Evolutionary conservation across 2,113 vertebrate genomes (phyloP), one percentile per base, ranked within the genome.

Genomic region (Scomber japonicus): DNA sequence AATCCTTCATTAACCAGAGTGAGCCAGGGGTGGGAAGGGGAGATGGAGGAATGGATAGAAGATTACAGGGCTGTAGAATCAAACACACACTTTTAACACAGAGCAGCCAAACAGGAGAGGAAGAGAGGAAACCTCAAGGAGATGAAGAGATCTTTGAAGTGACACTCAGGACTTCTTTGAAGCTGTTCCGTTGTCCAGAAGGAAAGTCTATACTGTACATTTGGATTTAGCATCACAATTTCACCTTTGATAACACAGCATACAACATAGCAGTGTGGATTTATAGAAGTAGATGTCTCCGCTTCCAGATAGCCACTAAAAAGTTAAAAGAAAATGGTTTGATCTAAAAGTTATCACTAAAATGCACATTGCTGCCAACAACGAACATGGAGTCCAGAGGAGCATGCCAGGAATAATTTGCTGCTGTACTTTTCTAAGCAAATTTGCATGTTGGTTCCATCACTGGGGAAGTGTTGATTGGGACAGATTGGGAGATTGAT

Each of bases 131-230:
- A 88, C 86, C 75, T 84, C 54, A 81, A 84, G 78, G 74, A 90
- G 78, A 91, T 88, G 83, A 86, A 86, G 62, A 74, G 59, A 83
- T 79, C 78, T 92, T 91, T 94, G 91, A 94, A 91, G 88, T 88
- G 75, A 87, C 88, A 83, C 65, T 88, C 63, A 57, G 40, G 56
- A 73, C 61, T 71, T 71, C 87, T 93, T 91, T 93, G 85, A 94
- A 89, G 85, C 82, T 40, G 61, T 61, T 80, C 72, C 77, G 71
- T 84, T 89, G 80, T 91, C 90, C 81, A 88, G 56, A 69, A 84
- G 73, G 11, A 79, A 69, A 79, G 70, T 75, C 55, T 67, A 31
- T 50, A 57, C 55, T 71, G 63, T 74, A 24, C 1, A 54, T 62
- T 65, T 57, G 68, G 67, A 75, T 87, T 83, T 89, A 77, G 67